Conservation (phyloP, 2,888 invertebrate species). For the Cacoxenus indagator region DNA sequence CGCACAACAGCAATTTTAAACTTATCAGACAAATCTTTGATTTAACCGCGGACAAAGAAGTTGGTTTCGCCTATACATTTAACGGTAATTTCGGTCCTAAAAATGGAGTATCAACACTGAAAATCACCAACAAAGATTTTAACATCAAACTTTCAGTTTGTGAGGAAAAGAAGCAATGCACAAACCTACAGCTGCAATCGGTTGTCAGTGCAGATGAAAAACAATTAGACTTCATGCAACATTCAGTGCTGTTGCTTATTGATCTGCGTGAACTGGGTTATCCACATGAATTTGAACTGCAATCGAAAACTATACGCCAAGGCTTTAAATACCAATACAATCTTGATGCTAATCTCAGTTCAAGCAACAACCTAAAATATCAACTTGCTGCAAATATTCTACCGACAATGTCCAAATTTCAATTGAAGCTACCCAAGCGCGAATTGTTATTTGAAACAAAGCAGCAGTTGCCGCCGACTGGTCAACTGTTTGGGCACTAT, state of each 20-base stretch:
- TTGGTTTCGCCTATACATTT: conserved; percentile 77
- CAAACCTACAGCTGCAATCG: conserved; percentile 75
- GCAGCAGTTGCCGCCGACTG: conserved; percentile 71
- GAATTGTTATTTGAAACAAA: conserved; percentile 76
- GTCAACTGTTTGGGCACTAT: conserved; percentile 73
- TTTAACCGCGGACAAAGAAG: conserved; percentile 75
- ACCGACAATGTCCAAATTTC: conserved; percentile 76
- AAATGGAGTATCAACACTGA: conserved; percentile 78
- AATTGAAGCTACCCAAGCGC: conserved; percentile 79
- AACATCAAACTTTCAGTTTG: conserved; percentile 81
- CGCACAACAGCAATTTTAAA: conserved; percentile 81
- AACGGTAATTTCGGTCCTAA: conserved; percentile 79
- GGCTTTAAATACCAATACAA: conserved; percentile 76
- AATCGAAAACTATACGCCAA: conserved; percentile 76
- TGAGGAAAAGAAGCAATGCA: conserved; percentile 84
- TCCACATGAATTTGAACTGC: conserved; percentile 81
- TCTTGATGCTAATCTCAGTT: conserved; percentile 80
- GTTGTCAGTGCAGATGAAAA: conserved; percentile 50
- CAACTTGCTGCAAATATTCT: conserved; percentile 78
- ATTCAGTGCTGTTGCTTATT: conserved; percentile 77
- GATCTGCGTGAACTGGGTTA: conserved; percentile 83
- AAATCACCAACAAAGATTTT: conserved; percentile 81
- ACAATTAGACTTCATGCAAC: conserved; percentile 71
- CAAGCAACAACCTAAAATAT: conserved; percentile 79
- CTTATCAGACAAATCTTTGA: conserved; percentile 77